Evolutionary conservation across 2,888 invertebrate species (phyloP), one percentile per base, ranked within the genome.

Genomic region (Sarcophaga rosellei): DNA sequence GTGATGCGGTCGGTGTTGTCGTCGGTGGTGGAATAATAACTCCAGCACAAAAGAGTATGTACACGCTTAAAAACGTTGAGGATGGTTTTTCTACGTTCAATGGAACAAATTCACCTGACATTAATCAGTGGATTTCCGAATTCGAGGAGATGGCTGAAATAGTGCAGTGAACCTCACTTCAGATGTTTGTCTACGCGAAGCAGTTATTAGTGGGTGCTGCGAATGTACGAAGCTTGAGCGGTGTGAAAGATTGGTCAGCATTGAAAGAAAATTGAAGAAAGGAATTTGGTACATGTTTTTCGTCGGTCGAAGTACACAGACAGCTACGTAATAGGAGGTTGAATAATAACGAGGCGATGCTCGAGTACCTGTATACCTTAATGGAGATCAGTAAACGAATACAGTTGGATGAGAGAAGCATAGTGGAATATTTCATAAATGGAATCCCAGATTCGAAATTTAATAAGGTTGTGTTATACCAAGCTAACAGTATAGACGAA

Each of bases 361-460:
- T 62, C 15, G 81, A 85, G 21, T 85, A 85, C 62, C 35, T 84
- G 2, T 87, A 86, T 69, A 11, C 44, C 20, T 53, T 88, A 1
- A 78, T 81, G 23, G 84, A 84, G 69, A 53, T 86, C 3, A 82
- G 75, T 4, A 88, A 80, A 59, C 12, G 17, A 57, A 8, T 75
- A 10, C 65, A 53, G 2, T 47, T 53, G n/a, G 25, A 25, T 6
- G 25, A 25, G 25, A 25, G 25, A 6, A 25, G 25, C 25, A 25
- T 25, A 25, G 25, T 25, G 6, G 25, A 25, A 25, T 25, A 6
- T 25, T 25, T 25, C 6, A 6, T 25, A 25, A 6, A 25, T 25
- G 25, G 25, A 6, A 25, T 25, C 6, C 25, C 25, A 25, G 25
- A 25, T 25, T 25, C 25, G 6, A 25, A 25, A 25, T 6, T 25